A percentile compares a stretch with the other conserved stretches of the same genome.
These are phyloP conservation scores for Amphiprion ocellaris DNA, from an alignment of 2,113 vertebrate species.

Conservation along the genomic window DNA sequence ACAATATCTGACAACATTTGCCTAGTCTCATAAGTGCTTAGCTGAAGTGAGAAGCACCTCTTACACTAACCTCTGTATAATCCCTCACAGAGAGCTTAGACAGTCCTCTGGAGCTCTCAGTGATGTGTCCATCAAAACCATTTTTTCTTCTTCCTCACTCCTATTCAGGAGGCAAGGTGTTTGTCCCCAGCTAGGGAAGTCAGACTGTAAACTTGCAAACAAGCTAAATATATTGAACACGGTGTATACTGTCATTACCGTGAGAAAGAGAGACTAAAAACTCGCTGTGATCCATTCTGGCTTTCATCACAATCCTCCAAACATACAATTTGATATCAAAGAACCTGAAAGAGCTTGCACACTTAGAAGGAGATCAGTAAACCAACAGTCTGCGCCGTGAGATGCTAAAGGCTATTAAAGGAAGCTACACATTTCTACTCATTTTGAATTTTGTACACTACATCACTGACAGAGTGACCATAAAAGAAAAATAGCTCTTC, in stretches of 20 bases:
- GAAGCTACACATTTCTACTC: constrained; percentile 58
- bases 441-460: constrained; percentile 66
- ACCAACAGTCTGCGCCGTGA: constrained; percentile 37
- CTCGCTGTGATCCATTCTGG: constrained; percentile 33
- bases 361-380: constrained; percentile 69
- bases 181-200: constrained; percentile 16
- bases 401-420: constrained; percentile 55
- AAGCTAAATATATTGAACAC: constrained; percentile 40
- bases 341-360: constrained; percentile 13
- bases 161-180: constrained; percentile 22
- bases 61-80: constrained; percentile 59
- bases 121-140: constrained; percentile 52
- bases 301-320: constrained; percentile 51
- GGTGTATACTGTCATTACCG: not conserved
- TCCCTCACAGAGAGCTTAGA: constrained; percentile 56
- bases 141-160: constrained; percentile 28
- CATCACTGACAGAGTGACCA: constrained; percentile 58
- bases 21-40: constrained; percentile 39
- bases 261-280: constrained; percentile 8
- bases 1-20: constrained; percentile 45
- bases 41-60: constrained; percentile 49
- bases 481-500: constrained; percentile 56
- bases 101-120: constrained; percentile 47
- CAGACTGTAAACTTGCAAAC: constrained; percentile 32
- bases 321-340: constrained; percentile 65